These are phyloP conservation scores for Ctenicera cuprea DNA, from an alignment of 2,888 invertebrate species.

Conservation along the genomic window DNA sequence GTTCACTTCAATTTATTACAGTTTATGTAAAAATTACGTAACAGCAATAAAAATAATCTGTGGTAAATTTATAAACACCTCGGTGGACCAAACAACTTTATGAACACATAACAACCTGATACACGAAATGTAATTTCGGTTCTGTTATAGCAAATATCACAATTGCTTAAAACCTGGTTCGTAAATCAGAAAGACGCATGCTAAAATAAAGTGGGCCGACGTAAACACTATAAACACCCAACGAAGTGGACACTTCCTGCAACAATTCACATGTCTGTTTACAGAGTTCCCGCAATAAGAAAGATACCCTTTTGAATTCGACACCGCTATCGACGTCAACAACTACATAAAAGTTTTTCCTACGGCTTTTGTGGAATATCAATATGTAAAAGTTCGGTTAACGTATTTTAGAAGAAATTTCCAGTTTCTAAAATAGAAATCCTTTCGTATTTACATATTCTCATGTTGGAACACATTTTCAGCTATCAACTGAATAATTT, in stretches of 20 bases:
- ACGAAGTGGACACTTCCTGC: conserved; percentile 28
- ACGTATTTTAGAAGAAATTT: background rate
- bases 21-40: no score
- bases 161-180: conserved; percentile 1
- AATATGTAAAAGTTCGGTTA: background rate
- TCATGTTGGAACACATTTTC: no score
- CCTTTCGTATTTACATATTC: no score
- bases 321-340: conserved; percentile 22
- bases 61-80: no score
- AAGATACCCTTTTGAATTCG: conserved; percentile 19
- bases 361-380: background rate
- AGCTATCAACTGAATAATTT: no score
- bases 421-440: background rate
- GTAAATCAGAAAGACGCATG: conserved; percentile 39
- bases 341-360: conserved; percentile 36
- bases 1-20: no score
- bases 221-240: conserved; percentile 40
- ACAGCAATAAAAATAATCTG: no score
- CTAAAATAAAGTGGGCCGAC: conserved; percentile 41
- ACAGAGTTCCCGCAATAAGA: conserved; percentile 27
- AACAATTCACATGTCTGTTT: conserved; percentile 41
- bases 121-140: background rate
- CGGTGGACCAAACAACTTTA: no score
- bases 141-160: background rate
- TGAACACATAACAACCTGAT: no score